Evolutionary conservation across 2,113 vertebrate genomes (phyloP).

Genomic region (Nothobranchius kuhntae): DNA sequence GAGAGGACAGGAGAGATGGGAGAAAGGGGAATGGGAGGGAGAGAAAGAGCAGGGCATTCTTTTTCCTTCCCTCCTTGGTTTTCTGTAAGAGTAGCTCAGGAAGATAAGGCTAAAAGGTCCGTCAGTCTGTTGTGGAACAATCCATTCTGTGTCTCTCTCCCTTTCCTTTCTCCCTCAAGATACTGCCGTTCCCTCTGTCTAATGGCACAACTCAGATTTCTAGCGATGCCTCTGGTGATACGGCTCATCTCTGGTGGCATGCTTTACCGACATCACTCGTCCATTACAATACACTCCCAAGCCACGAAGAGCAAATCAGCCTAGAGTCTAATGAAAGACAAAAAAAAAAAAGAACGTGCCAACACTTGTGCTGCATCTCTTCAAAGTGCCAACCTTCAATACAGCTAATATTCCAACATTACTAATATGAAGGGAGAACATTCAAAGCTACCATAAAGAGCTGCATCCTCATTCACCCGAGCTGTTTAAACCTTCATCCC

Average conservation of each 20-base stretch:
- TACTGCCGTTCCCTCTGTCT: conserved; percentile 75
- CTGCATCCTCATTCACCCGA: conserved; percentile 59
- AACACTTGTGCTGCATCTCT: conserved; percentile 38
- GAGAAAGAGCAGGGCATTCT: conserved; percentile 75
- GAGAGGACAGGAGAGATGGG: conserved; percentile 74
- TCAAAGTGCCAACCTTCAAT: conserved; percentile 47
- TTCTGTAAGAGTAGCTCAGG: conserved; percentile 83
- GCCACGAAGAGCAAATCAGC: conserved; percentile 37
- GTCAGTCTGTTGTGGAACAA: conserved; percentile 83
- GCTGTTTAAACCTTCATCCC: conserved; percentile 57
- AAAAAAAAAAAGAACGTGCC: conserved; percentile 17
- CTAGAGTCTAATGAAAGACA: conserved; percentile 1
- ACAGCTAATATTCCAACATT: conserved; percentile 53
- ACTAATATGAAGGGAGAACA: conserved; percentile 58
- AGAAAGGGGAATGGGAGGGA: conserved; percentile 77
- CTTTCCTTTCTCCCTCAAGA: conserved; percentile 57
- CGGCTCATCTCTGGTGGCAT: conserved; percentile 72
- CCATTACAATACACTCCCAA: conserved; percentile 51
- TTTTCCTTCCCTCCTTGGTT: conserved; percentile 76
- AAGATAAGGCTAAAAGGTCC: conserved; percentile 86
- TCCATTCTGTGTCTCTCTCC: conserved; percentile 79
- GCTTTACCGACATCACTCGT: conserved; percentile 70
- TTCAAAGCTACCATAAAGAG: conserved; percentile 65
- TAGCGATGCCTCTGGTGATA: conserved; percentile 77
- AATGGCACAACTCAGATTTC: conserved; percentile 82